Base-by-base conservation (phyloP, 1,140 invertebrate genomes). In the Panulirus ornatus region DNA sequence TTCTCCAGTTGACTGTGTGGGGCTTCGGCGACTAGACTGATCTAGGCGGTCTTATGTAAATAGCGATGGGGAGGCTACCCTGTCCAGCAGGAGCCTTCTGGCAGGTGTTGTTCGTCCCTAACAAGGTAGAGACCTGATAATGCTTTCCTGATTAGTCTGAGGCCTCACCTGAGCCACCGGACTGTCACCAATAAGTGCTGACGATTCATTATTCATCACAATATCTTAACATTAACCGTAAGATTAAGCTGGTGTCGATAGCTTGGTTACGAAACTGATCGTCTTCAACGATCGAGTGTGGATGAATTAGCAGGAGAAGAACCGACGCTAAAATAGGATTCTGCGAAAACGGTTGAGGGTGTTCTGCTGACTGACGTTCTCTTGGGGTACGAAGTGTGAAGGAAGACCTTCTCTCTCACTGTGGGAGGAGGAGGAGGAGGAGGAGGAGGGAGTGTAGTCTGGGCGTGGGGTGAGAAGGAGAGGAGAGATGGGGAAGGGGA, bases 41-140 rank as follows among this genome's bases (percentile, higher is more conserved):
- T 76, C 42, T 42, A 76, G 73, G 73, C 27, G n/a, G 38, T 76
- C 36, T 38, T 76, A 76, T 76, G 73, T 76, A 76, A 76, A 76
- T 76, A 44, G 40, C 73, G n/a, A 76, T 34, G 73, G 19, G 9
- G 73, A 42, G 73, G 27, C 22, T 40, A 66, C 3, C 22, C 40
- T 2, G 38, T 42, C 71, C 16, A 6, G 5, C 14, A 14, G 5
- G 44, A 47, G 44, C 5, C 44, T 47, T 11, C 22, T 66, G 63
- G 22, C 22, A 42, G 27, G 22, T 30, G n/a, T 22, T 16, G 8
- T 38, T 76, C 73, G 38, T 19, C 73, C 73, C 73, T 42, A 76
- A 76, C 40, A 76, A 42, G 73, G 73, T 42, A 40, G 16, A 9
- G 73, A 76, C 42, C 44, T 40, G 73, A 76, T 76, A 76, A 42